phyloP scores from a whole-genome alignment of 1,140 invertebrate genomes.

The Oedothorax gibbosus region DNA sequence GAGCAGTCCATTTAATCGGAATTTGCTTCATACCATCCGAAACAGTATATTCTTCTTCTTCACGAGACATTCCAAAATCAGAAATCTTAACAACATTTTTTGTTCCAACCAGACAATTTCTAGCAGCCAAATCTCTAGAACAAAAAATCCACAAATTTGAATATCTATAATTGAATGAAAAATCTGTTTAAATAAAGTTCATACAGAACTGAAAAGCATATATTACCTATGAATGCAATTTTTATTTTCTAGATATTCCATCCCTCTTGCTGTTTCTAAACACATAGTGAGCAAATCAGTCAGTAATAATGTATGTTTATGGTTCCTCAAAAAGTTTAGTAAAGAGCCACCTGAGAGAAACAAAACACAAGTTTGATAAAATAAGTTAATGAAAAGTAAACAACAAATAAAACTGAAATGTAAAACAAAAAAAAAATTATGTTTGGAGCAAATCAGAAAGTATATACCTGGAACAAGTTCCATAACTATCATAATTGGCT shows the following conservation, averaged over 20 bases:
- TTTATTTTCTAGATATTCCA: constrained; percentile 95
- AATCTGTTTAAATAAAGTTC: constrained; percentile 7
- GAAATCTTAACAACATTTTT: constrained; percentile 95
- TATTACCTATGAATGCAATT: constrained; percentile 91
- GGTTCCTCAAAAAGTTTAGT: constrained; percentile 81
- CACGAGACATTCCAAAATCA: constrained; percentile 97
- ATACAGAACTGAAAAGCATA: not conserved
- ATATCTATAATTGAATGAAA: not conserved
- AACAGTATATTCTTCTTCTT: constrained; percentile 97
- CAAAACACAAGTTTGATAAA: constrained; percentile 2
- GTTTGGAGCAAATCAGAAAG: not conserved
- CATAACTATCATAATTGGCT: constrained; percentile 99
- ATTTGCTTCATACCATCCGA: constrained; percentile 98
- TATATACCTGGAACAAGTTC: constrained; percentile 88
- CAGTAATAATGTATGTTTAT: constrained; percentile 71
- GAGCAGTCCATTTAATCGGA: constrained; percentile 97
- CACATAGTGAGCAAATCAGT: constrained; percentile 81
- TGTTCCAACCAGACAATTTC: constrained; percentile 91
- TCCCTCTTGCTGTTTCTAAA: constrained; percentile 91
- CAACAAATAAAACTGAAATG: not conserved
- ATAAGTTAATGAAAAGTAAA: not conserved
- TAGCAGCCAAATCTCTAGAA: constrained; percentile 86
- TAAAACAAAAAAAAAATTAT: constrained; percentile 5
- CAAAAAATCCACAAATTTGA: constrained; percentile 10
- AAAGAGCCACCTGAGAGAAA: constrained; percentile 82